phyloP scores from a whole-genome alignment of 2,797 vertebrate genomes.

The Furcifer pardalis region DNA sequence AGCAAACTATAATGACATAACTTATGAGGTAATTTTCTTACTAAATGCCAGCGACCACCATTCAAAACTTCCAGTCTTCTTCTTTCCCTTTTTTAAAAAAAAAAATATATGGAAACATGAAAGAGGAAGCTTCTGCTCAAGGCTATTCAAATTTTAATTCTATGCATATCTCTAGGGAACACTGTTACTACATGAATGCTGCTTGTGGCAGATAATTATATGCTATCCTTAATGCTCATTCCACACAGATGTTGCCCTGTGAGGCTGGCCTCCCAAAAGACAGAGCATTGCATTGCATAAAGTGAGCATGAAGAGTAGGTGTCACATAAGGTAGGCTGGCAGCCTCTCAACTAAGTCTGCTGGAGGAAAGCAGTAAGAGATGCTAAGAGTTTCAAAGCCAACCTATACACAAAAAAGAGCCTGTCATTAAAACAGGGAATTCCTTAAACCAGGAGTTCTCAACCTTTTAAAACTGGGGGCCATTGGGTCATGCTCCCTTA shows the following conservation, averaged over 20 bases:
- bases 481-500: too few species aligned
- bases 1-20: slow-evolving; percentile 19
- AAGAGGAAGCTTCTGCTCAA: slow-evolving; percentile 27
- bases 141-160: slow-evolving; percentile 34
- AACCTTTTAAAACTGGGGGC: too few species aligned
- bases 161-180: slow-evolving; percentile 38
- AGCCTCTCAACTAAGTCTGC: background rate
- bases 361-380: background rate
- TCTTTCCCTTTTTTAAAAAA: background rate
- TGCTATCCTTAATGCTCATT: slow-evolving; percentile 36
- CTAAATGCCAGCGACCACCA: slow-evolving; percentile 53
- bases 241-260: background rate
- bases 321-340: background rate
- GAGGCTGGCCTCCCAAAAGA: background rate
- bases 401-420: too few species aligned
- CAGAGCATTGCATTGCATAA: background rate
- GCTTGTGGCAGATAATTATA: slow-evolving; percentile 27
- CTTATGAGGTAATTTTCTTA: slow-evolving; percentile 38
- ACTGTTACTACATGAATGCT: background rate
- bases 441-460: too few species aligned
- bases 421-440: too few species aligned
- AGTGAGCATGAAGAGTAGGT: background rate
- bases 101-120: slow-evolving; percentile 24
- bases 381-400: background rate
- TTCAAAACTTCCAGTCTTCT: slow-evolving; percentile 34